Base-by-base conservation (phyloP, 2,888 invertebrate genomes). In the Drosophila eohydei region DNA sequence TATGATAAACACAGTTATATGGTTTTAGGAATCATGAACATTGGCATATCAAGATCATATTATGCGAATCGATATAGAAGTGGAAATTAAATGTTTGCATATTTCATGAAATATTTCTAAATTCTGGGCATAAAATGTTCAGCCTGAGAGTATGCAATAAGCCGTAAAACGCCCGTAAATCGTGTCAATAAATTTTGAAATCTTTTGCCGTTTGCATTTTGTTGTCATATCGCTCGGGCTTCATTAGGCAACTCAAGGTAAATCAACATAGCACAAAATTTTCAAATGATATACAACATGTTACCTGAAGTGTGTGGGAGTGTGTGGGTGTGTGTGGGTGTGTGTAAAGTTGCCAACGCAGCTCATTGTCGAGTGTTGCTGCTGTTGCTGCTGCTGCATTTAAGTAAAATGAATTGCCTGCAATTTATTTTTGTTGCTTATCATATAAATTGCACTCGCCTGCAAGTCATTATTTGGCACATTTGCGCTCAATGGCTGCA, bases 391-490 rank as follows among this genome's bases (percentile, higher is more conserved):
- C 36, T 74, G 61, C 55, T 79, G 90, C 80, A 81, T 84, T 90
- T 89, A 87, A 90, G 89, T 87, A 90, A 90, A 90, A 87, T 89
- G 89, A 89, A 87, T 87, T 90, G 87, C 88, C 74, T 84, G 88
- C 88, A 75, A 90, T 87, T 87, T 87, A 89, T 90, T 90, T 89
- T 89, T 81, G 89, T 90, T 89, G 89, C 87, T 87, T 87, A 87
- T 87, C 87, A 87, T 90, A 87, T 90, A 87, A 90, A 89, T 89
- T 87, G 90, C 90, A 87, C 88, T 90, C 89, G 78, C 89, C 80
- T 87, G 89, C 89, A 87, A 87, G 90, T 90, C 86, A 87, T 87
- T 87, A 87, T 90, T 87, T 87, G 87, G 90, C 90, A 87, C 90
- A 87, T 87, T 87, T 90, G 82, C 90, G 85, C 88, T 78, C 90